phyloP scores from a whole-genome alignment of 2,888 invertebrate genomes.

The Hypolimnas misippus region DNA sequence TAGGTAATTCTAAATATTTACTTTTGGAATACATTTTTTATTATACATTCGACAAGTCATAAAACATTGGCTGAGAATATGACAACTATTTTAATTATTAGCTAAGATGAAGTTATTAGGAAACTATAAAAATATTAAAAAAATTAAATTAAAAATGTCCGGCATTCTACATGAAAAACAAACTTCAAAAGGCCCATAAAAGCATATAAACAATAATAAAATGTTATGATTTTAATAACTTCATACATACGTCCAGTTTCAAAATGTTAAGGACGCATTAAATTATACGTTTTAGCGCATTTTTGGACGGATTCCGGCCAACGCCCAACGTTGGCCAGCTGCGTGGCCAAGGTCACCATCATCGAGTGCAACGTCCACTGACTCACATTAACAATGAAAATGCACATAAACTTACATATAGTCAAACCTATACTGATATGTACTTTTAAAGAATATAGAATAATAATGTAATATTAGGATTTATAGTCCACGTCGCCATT shows the following conservation, averaged over 20 bases:
- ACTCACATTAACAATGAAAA: constrained; percentile 49
- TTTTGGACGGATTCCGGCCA: constrained; percentile 45
- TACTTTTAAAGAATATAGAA: not conserved
- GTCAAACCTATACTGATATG: not conserved
- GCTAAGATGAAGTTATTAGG: no score
- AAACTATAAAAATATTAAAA: no score
- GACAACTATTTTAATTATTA: no score
- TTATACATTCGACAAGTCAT: no score
- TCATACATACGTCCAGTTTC: not conserved
- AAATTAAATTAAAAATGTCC: not conserved
- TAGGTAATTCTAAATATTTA: no score
- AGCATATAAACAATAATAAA: not conserved
- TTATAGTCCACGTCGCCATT: no score
- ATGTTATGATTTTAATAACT: constrained; percentile 13
- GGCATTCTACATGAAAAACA: not conserved
- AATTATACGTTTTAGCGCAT: constrained; percentile 11
- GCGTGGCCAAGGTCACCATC: constrained; percentile 79
- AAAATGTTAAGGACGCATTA: constrained; percentile 13
- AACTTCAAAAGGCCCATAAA: not conserved
- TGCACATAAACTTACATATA: constrained; percentile 8
- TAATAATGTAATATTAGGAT: no score
- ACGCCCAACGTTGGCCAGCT: constrained; percentile 59
- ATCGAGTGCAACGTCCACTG: constrained; percentile 78
- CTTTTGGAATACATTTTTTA: no score
- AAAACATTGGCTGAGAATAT: no score